These are phyloP conservation scores for Urophycis tenuis DNA, from an alignment of 2,797 vertebrate species.

Conservation along the genomic window DNA sequence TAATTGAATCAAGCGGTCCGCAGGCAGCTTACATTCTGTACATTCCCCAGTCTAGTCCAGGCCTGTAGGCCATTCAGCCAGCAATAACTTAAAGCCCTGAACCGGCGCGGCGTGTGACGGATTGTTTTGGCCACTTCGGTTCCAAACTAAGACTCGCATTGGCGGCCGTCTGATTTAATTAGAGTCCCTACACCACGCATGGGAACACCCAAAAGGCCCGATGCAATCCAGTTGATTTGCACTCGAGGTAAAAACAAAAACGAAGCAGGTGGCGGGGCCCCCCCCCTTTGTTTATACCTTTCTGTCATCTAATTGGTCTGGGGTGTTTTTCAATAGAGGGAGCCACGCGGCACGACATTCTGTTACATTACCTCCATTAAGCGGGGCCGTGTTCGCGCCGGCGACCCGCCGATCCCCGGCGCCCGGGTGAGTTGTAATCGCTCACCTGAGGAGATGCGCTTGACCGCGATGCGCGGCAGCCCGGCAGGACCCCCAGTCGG, in stretches of 20 bases:
- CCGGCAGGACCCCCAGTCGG: no score
- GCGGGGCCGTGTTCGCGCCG: neutral
- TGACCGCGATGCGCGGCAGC: no score
- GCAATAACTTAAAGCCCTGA: neutral
- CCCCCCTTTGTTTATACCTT: neutral
- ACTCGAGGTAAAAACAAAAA: neutral
- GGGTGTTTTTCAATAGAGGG: neutral
- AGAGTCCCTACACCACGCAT: neutral
- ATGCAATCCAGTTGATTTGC: neutral
- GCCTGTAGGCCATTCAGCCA: constrained; percentile 34
- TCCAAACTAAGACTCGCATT: neutral
- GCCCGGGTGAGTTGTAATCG: neutral
- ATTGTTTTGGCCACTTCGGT: neutral
- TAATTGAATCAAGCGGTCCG: constrained; percentile 20
- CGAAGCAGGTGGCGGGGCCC: neutral
- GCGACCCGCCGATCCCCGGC: neutral
- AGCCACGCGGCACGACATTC: neutral
- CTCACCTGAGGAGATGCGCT: neutral
- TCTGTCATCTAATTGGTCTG: neutral
- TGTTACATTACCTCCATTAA: neutral
- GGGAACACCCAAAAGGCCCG: neutral
- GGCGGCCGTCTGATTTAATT: neutral
- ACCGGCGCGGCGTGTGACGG: neutral
- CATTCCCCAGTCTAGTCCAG: constrained; percentile 50
- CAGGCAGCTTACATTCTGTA: constrained; percentile 39